phyloP scores from a whole-genome alignment of 2,888 invertebrate genomes.

The Apocheima hispidaria region DNA sequence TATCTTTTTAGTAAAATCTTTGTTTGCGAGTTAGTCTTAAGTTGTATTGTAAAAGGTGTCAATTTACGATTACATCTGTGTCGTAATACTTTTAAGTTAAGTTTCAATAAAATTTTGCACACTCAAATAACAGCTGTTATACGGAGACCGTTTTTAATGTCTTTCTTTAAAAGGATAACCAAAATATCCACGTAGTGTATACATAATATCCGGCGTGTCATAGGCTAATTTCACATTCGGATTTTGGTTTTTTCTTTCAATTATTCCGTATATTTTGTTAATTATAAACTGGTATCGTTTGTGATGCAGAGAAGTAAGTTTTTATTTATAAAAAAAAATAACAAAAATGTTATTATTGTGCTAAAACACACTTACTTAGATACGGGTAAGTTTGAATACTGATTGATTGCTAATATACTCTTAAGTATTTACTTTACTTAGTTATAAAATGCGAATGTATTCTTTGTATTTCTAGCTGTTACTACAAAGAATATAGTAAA shows the following conservation, averaged over 20 bases:
- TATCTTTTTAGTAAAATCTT: slow-evolving; percentile 44
- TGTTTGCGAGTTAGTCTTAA: slow-evolving; percentile 35
- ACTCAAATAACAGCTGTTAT: slow-evolving; percentile 22
- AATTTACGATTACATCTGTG: slow-evolving; percentile 36
- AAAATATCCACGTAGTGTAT: too few species aligned
- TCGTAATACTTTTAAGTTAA: slow-evolving; percentile 9
- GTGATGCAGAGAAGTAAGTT: too few species aligned
- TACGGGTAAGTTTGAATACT: too few species aligned
- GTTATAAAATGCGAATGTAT: background rate
- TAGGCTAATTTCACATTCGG: too few species aligned
- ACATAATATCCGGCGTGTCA: too few species aligned
- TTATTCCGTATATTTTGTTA: too few species aligned
- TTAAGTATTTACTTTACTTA: background rate
- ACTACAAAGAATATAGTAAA: slow-evolving; percentile 12
- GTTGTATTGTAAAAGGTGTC: slow-evolving; percentile 42
- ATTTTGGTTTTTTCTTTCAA: too few species aligned
- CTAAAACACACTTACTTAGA: too few species aligned
- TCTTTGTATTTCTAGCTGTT: background rate
- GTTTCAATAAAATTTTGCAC: slow-evolving; percentile 13
- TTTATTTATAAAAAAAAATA: too few species aligned
- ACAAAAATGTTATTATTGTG: too few species aligned
- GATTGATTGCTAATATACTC: too few species aligned
- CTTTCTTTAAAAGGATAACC: background rate
- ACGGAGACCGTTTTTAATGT: background rate
- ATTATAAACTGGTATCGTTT: too few species aligned